Evolutionary conservation across 2,113 vertebrate genomes (phyloP).

Genomic region (Myotis davidii): DNA sequence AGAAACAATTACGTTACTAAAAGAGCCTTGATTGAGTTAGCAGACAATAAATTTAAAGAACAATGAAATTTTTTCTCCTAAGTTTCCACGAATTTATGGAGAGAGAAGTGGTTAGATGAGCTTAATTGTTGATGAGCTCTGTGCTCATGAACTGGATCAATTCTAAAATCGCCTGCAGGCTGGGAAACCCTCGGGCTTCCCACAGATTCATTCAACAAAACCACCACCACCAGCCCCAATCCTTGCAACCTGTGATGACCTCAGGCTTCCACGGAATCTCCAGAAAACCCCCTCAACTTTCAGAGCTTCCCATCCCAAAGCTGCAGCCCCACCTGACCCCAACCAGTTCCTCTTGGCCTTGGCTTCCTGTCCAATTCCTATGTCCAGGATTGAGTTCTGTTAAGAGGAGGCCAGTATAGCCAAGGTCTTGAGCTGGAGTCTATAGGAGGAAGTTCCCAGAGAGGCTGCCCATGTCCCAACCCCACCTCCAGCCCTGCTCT

Average conservation of each 20-base stretch:
- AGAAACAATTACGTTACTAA: conserved; percentile 71
- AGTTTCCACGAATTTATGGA: conserved; percentile 64
- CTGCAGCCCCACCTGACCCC: background rate
- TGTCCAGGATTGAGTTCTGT: background rate
- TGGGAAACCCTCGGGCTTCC: background rate
- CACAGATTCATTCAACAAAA: background rate
- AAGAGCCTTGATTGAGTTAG: conserved; percentile 72
- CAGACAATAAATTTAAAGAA: conserved; percentile 76
- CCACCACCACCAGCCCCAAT: background rate
- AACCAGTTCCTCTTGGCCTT: background rate
- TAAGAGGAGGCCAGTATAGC: background rate
- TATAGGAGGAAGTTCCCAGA: background rate
- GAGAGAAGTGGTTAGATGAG: conserved; percentile 50
- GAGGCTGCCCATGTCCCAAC: background rate
- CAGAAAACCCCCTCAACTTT: background rate
- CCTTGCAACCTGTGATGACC: background rate
- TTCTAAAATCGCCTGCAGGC: conserved; percentile 18
- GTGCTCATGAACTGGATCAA: conserved; percentile 39
- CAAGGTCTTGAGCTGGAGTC: background rate
- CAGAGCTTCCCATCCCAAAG: background rate
- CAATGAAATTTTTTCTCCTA: conserved; percentile 69
- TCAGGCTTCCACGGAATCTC: background rate
- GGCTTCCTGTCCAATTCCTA: background rate
- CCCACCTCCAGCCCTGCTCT: background rate
- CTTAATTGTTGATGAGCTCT: conserved; percentile 68